Percentiles rank a stretch among this genome's conserved stretches.
These are phyloP conservation scores for Drosophila suboccidentalis DNA, from an alignment of 2,888 invertebrate species.

Conservation along the genomic window DNA sequence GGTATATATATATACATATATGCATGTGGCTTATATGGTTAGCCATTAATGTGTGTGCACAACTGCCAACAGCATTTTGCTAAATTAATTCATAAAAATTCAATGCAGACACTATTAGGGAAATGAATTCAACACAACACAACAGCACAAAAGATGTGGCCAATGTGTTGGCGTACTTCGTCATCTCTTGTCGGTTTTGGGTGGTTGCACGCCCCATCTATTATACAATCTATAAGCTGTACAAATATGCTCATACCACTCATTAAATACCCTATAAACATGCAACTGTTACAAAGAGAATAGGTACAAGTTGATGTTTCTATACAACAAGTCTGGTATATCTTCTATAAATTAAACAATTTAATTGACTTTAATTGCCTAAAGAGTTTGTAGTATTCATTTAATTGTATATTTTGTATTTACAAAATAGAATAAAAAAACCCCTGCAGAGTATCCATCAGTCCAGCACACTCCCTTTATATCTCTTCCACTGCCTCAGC, in stretches of 20 bases:
- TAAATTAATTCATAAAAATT: conserved; percentile 84
- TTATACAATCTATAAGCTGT: conserved; percentile 28
- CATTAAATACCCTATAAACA: conserved; percentile 10
- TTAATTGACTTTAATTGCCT: background rate
- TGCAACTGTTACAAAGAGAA: background rate
- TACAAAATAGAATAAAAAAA: background rate
- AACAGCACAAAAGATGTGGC: conserved; percentile 29
- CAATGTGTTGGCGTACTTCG: conserved; percentile 43
- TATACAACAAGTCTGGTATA: background rate
- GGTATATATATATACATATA: conserved; percentile 11
- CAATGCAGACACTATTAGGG: conserved; percentile 69
- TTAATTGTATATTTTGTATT: too few relatives aligned
- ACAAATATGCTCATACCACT: conserved; percentile 3
- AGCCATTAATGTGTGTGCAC: conserved; percentile 68
- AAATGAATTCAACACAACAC: conserved; percentile 50
- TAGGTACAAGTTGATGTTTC: background rate
- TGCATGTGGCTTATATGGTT: conserved; percentile 29
- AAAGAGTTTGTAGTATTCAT: too few relatives aligned
- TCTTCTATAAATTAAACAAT: background rate
- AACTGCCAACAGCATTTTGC: conserved; percentile 71
- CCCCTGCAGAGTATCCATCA: background rate
- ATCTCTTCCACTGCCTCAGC: background rate
- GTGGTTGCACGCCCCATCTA: conserved; percentile 57
- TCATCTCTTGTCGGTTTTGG: conserved; percentile 36
- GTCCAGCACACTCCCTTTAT: background rate